phyloP scores from a whole-genome alignment of 2,888 invertebrate genomes.

The Scelioninae gen. 1 region DNA sequence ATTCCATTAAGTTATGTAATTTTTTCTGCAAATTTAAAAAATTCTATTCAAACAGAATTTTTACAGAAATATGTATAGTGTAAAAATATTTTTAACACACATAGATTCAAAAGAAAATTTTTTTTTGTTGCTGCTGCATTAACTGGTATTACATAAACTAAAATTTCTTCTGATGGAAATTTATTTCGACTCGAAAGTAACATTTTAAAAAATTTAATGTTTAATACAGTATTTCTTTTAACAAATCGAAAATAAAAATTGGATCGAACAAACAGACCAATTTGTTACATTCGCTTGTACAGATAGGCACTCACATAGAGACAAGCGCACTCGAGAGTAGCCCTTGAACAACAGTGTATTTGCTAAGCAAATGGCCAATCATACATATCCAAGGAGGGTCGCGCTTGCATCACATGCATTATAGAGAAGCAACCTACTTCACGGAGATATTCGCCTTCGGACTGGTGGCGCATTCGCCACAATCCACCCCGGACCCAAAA shows the following conservation, averaged over 20 bases:
- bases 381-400: constrained; percentile 77
- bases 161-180: no score
- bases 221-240: background rate
- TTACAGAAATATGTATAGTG: no score
- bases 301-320: constrained; percentile 15
- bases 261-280: constrained; percentile 25
- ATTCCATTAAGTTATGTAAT: no score
- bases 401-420: constrained; percentile 78
- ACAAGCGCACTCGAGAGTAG: constrained; percentile 26
- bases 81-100: no score
- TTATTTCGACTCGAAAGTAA: no score
- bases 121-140: no score
- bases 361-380: constrained; percentile 81
- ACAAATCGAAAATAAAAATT: constrained; percentile 4
- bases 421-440: constrained; percentile 72
- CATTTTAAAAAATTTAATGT: no score
- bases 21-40: no score
- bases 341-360: constrained; percentile 73
- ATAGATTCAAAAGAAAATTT: no score
- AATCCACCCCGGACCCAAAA: constrained; percentile 61
- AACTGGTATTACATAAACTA: no score
- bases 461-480: constrained; percentile 52
- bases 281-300: constrained; percentile 19
- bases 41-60: no score
- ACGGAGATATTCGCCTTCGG: constrained; percentile 64